Evolutionary conservation across 2,113 vertebrate genomes (phyloP).

Genomic region (Urocynchramus pylzowi): DNA sequence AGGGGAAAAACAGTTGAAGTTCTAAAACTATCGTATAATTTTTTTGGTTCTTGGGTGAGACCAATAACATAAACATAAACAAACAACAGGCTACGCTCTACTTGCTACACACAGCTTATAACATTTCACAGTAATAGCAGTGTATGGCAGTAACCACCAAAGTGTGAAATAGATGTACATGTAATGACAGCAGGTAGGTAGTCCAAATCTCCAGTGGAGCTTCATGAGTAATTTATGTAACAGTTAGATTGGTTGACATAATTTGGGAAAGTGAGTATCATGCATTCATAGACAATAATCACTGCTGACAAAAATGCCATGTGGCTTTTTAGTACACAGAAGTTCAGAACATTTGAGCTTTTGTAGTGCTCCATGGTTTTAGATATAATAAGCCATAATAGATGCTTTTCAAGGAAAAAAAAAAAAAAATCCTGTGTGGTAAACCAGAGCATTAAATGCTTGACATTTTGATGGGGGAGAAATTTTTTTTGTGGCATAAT

Average conservation of each 20-base stretch:
- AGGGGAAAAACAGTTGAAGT: background rate
- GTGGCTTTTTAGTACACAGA: background rate
- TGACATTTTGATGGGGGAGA: background rate
- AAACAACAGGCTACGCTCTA: background rate
- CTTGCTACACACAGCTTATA: background rate
- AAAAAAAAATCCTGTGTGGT: background rate
- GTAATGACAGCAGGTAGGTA: background rate
- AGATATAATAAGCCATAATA: background rate
- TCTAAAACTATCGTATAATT: background rate
- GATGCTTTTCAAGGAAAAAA: background rate
- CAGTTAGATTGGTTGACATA: background rate
- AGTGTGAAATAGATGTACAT: background rate
- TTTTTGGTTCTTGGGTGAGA: background rate
- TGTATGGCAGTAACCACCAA: background rate
- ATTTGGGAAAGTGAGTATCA: background rate
- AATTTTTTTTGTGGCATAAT: background rate
- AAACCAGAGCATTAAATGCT: background rate
- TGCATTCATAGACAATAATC: background rate
- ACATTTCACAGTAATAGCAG: background rate
- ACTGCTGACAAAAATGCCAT: background rate
- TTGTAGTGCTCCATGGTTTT: background rate
- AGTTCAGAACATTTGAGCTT: background rate
- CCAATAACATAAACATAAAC: background rate
- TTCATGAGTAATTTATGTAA: background rate
- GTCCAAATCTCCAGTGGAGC: background rate